phyloP scores from a whole-genome alignment of 2,113 vertebrate species.

The Columba livia region DNA sequence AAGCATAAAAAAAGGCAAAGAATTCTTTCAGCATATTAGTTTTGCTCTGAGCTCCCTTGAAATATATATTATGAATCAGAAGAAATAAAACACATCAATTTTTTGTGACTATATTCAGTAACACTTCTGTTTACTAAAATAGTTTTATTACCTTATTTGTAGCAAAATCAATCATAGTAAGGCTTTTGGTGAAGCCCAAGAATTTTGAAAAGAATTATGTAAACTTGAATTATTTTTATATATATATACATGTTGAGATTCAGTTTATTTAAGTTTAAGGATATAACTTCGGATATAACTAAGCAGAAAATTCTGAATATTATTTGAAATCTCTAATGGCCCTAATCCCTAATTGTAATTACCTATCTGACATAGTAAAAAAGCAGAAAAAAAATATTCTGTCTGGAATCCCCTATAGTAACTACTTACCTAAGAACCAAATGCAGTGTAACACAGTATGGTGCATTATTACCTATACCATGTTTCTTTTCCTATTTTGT shows the following conservation, averaged over 20 bases:
- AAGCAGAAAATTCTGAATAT: neutral
- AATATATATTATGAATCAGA: neutral
- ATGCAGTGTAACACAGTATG: neutral
- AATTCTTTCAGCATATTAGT: neutral
- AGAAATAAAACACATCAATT: neutral
- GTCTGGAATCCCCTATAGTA: neutral
- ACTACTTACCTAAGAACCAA: neutral
- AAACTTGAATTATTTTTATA: neutral
- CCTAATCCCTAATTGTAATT: neutral
- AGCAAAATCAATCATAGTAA: neutral
- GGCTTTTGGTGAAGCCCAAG: neutral
- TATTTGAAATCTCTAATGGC: neutral
- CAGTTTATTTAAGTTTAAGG: neutral
- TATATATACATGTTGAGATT: neutral
- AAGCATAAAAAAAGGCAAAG: neutral
- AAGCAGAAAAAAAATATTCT: neutral
- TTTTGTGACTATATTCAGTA: neutral
- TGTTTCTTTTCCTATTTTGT: neutral
- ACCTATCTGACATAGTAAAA: neutral
- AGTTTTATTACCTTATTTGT: neutral
- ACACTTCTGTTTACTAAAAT: neutral
- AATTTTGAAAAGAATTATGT: neutral
- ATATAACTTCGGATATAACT: neutral
- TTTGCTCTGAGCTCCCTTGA: neutral
- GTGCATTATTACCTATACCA: neutral